phyloP scores from a whole-genome alignment of 2,113 vertebrate species.

The Megaceryle maxima region DNA sequence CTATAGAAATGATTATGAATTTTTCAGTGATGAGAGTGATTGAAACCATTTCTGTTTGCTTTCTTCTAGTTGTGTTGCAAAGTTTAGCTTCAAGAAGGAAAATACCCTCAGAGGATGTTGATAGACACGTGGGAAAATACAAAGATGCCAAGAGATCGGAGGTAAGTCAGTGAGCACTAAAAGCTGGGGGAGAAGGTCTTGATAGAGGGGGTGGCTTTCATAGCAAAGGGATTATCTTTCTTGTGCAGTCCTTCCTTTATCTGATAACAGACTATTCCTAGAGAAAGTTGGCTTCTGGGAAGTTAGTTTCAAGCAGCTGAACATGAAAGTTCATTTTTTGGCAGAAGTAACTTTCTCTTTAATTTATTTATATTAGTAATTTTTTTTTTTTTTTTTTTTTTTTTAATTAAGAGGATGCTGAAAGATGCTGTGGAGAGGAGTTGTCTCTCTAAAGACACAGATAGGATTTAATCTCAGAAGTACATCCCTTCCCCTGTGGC shows the following conservation, averaged over 20 bases:
- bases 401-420: constrained; percentile 48
- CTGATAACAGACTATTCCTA: constrained; percentile 39
- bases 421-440: constrained; percentile 5
- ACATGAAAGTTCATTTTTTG: constrained; percentile 51
- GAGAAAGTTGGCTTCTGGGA: constrained; percentile 41
- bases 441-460: neutral
- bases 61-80: constrained; percentile 53
- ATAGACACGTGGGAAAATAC: constrained; percentile 51
- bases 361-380: constrained; percentile 41
- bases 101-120: constrained; percentile 46
- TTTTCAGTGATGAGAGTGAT: constrained; percentile 71
- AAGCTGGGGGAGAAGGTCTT: neutral
- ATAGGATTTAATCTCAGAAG: constrained; percentile 31
- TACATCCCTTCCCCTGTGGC: neutral
- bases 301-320: constrained; percentile 25
- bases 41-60: constrained; percentile 74
- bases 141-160: constrained; percentile 25
- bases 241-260: constrained; percentile 44
- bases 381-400: neutral
- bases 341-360: constrained; percentile 48
- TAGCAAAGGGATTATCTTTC: constrained; percentile 37
- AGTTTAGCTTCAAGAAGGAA: constrained; percentile 54
- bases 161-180: neutral
- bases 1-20: constrained; percentile 74
- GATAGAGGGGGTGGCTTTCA: constrained; percentile 7